Percentiles rank a stretch among this genome's conserved stretches.
These are phyloP conservation scores for Pteronotus mesoamericanus DNA, from an alignment of 2,797 vertebrate species.

Conservation along the genomic window DNA sequence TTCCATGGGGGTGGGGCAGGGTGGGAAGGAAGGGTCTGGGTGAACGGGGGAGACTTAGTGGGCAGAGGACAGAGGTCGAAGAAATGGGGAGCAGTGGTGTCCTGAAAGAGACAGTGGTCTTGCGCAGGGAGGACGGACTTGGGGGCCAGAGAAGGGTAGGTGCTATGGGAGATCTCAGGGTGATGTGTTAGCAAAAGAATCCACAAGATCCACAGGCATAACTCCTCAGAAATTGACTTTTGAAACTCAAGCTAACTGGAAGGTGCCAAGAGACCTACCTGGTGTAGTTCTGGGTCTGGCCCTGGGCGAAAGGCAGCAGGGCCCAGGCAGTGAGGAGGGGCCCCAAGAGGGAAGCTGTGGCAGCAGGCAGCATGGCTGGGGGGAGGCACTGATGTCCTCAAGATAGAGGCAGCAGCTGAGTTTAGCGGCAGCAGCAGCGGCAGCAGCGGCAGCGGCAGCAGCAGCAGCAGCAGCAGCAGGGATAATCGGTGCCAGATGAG, in stretches of 20 bases:
- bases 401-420: conserved; percentile 56
- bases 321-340: conserved; percentile 61
- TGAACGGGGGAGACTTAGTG: background rate
- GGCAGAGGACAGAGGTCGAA: background rate
- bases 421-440: background rate
- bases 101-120: background rate
- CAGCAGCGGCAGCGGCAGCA: background rate
- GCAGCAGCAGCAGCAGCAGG: conserved; percentile 1
- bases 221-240: background rate
- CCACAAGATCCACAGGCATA: background rate
- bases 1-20: background rate
- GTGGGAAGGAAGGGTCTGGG: background rate
- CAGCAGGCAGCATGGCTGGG: conserved; percentile 55
- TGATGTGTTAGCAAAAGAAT: background rate
- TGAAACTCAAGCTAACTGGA: background rate
- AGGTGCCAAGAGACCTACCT: conserved; percentile 64
- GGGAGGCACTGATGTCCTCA: conserved; percentile 42
- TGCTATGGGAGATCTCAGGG: background rate
- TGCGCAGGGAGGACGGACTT: background rate
- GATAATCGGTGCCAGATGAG: conserved; percentile 69
- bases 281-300: conserved; percentile 73
- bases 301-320: conserved; percentile 62
- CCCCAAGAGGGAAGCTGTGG: conserved; percentile 58
- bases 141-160: background rate
- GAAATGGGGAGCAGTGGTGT: background rate